A percentile compares a stretch with the other conserved stretches of the same genome.
phyloP scores from a whole-genome alignment of 2,113 vertebrate species.

The Cyanistes caeruleus region DNA sequence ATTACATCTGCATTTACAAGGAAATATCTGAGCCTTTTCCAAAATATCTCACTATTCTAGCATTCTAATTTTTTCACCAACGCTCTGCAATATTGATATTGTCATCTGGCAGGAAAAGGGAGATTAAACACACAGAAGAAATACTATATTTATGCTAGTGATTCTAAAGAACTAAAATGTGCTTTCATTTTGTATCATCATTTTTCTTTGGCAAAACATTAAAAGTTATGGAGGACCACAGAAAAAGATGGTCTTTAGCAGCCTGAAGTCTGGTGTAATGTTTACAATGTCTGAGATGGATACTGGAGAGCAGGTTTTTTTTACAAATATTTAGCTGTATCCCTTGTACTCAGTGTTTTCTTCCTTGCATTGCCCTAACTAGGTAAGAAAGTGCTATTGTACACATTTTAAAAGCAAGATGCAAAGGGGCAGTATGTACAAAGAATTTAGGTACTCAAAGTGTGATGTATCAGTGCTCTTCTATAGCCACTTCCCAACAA shows the following conservation, averaged over 20 bases:
- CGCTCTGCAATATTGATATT: background rate
- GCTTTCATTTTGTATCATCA: background rate
- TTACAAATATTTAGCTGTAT: background rate
- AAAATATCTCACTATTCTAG: background rate
- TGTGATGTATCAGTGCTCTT: background rate
- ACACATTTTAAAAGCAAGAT: background rate
- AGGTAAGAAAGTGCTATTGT: background rate
- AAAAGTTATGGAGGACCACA: background rate
- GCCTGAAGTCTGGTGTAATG: background rate
- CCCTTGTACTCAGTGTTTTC: background rate
- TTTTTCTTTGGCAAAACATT: background rate
- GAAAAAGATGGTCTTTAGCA: background rate
- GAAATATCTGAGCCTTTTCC: slow-evolving; percentile 26
- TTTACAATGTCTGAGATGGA: background rate
- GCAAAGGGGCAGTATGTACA: background rate
- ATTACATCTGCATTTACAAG: background rate
- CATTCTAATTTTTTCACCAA: background rate
- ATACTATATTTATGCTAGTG: background rate
- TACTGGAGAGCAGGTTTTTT: background rate
- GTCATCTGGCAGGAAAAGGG: background rate
- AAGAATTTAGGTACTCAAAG: background rate
- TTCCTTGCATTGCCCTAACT: background rate
- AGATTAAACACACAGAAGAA: background rate
- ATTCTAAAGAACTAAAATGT: background rate
- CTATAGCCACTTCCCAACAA: background rate